phyloP scores from a whole-genome alignment of 2,888 invertebrate genomes.

The Sturmia bella region DNA sequence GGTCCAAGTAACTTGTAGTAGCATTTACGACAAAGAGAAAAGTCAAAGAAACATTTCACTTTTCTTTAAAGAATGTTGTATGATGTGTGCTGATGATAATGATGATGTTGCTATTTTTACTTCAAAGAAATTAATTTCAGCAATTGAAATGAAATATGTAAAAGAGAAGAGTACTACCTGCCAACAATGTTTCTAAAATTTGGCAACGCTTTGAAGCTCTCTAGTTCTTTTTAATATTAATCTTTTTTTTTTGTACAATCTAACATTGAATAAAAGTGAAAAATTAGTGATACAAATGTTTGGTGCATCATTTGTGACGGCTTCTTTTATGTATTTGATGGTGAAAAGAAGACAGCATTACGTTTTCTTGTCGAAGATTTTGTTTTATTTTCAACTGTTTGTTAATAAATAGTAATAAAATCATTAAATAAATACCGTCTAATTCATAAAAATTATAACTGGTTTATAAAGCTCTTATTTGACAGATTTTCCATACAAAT shows the following conservation, averaged over 20 bases:
- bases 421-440: no score
- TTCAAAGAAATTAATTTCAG: slow-evolving; percentile 24
- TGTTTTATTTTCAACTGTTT: no score
- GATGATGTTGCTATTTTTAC: slow-evolving; percentile 27
- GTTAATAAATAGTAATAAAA: no score
- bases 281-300: neutral
- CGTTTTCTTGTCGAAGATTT: no score
- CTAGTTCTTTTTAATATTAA: neutral
- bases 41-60: slow-evolving; percentile 9
- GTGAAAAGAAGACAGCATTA: no score
- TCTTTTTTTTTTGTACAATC: neutral
- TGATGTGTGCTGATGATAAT: neutral
- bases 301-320: slow-evolving; percentile 13
- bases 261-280: slow-evolving; percentile 14
- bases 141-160: slow-evolving; percentile 10
- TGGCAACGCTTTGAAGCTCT: slow-evolving; percentile 31
- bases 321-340: no score
- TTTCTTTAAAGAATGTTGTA: slow-evolving; percentile 24
- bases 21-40: slow-evolving; percentile 2
- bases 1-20: slow-evolving; percentile 38
- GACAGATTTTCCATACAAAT: no score
- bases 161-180: slow-evolving; percentile 47
- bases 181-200: slow-evolving; percentile 60
- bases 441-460: no score
- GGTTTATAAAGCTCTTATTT: no score